Evolutionary conservation across 2,113 vertebrate genomes (phyloP).

Genomic region (Python bivittatus): DNA sequence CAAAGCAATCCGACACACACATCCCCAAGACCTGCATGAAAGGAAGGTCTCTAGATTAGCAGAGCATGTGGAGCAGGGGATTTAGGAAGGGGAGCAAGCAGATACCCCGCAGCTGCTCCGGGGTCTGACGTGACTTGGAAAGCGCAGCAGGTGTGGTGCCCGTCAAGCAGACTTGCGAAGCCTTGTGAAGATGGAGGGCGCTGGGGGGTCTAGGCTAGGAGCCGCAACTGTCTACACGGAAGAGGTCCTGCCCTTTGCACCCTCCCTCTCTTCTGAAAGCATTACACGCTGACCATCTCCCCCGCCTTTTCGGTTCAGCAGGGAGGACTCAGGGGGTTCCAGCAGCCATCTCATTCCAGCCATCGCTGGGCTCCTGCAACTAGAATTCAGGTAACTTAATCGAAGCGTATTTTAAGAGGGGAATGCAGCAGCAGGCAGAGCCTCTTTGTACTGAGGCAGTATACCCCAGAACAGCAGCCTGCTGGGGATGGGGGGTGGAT

Average conservation of each 20-base stretch:
- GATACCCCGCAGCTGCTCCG: not conserved
- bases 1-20: too few species aligned
- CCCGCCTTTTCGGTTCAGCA: slow-evolving; percentile 46
- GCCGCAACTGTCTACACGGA: not conserved
- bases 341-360: slow-evolving; percentile 75
- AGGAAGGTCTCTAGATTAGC: not conserved
- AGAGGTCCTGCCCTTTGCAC: fast-evolving
- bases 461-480: not conserved
- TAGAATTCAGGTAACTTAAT: slow-evolving; percentile 83
- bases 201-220: not conserved
- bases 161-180: too few species aligned
- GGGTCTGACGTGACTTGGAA: too few species aligned
- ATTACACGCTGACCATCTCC: not conserved
- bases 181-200: not conserved
- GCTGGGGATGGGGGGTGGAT: too few species aligned
- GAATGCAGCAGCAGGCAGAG: not conserved
- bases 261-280: not conserved
- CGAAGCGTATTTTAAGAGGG: not conserved
- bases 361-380: slow-evolving; percentile 79
- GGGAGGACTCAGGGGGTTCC: slow-evolving; percentile 35
- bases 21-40: not conserved
- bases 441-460: not conserved
- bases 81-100: not conserved
- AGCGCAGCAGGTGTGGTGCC: too few species aligned
- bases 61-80: not conserved